A percentile compares a stretch with the other conserved stretches of the same genome.
Evolutionary conservation across 35 echinoderm and acorn worm genomes (phyloP).

Genomic region (Lytechinus pictus): DNA sequence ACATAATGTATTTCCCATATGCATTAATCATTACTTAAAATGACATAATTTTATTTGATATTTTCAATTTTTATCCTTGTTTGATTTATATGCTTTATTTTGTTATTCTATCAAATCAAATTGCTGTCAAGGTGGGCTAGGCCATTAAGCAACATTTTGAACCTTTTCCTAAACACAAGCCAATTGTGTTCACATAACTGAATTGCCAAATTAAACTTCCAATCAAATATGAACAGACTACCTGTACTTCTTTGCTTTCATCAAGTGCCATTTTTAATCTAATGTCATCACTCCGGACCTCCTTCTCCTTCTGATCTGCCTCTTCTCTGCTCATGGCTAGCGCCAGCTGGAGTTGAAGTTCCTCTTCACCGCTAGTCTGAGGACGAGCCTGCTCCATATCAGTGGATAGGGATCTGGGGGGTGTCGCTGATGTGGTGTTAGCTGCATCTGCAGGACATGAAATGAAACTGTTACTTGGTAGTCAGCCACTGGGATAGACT

Average conservation of each 20-base stretch:
- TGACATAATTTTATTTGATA: too few relatives aligned
- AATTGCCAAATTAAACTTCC: too few relatives aligned
- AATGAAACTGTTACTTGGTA: neutral
- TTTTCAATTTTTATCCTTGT: too few relatives aligned
- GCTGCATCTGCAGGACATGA: neutral
- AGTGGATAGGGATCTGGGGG: constrained; percentile 62
- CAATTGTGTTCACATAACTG: too few relatives aligned
- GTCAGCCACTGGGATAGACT: too few relatives aligned
- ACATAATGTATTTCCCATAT: too few relatives aligned
- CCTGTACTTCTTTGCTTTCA: constrained; percentile 66
- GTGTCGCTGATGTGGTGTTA: constrained; percentile 49
- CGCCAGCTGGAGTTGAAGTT: constrained; percentile 94
- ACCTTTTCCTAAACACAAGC: neutral
- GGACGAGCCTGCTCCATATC: constrained; percentile 99
- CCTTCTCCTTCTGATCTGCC: constrained; percentile 73
- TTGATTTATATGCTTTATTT: too few relatives aligned
- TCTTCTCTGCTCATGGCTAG: constrained; percentile 97
- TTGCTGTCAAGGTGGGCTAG: too few relatives aligned
- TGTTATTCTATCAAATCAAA: too few relatives aligned
- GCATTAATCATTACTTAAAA: too few relatives aligned
- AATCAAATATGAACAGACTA: neutral
- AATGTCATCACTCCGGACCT: constrained; percentile 79
- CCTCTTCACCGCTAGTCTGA: constrained; percentile 89
- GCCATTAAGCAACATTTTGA: neutral
- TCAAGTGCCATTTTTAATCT: constrained; percentile 91